phyloP scores from a whole-genome alignment of 2,113 vertebrate genomes.

The Bucco capensis region DNA sequence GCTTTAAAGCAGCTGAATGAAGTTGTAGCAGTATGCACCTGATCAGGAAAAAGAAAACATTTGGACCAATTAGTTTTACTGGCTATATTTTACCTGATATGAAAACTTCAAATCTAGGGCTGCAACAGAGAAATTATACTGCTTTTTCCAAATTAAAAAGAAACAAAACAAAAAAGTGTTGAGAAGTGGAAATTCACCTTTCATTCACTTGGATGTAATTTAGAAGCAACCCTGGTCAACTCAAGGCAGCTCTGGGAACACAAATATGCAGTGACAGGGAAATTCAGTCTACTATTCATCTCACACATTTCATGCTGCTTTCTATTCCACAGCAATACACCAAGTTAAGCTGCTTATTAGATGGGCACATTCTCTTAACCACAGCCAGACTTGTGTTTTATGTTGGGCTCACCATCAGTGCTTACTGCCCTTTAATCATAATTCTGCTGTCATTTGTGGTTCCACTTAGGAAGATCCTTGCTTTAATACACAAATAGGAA shows the following conservation, averaged over 20 bases:
- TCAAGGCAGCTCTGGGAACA: not conserved
- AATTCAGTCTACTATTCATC: slow-evolving; percentile 10
- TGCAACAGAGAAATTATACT: not conserved
- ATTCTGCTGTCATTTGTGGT: slow-evolving; percentile 33
- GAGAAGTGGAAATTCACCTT: not conserved
- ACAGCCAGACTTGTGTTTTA: not conserved
- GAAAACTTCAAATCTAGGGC: not conserved
- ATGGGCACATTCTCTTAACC: slow-evolving; percentile 13
- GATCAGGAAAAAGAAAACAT: not conserved
- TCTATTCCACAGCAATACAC: slow-evolving; percentile 15
- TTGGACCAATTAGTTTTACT: not conserved
- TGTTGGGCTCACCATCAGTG: not conserved
- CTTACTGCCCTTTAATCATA: slow-evolving; percentile 6
- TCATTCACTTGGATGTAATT: not conserved
- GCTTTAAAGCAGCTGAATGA: not conserved
- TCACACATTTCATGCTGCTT: slow-evolving; percentile 38
- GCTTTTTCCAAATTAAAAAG: not conserved
- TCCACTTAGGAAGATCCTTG: not conserved
- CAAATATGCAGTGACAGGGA: not conserved
- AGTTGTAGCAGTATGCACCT: not conserved
- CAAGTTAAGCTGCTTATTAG: slow-evolving; percentile 44
- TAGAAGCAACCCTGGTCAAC: not conserved
- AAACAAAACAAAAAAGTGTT: not conserved
- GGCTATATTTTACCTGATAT: not conserved
- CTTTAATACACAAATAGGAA: not conserved